These are phyloP conservation scores for Perizoma flavofasciatum DNA, from an alignment of 2,888 invertebrate genomes.

Conservation along the genomic window DNA sequence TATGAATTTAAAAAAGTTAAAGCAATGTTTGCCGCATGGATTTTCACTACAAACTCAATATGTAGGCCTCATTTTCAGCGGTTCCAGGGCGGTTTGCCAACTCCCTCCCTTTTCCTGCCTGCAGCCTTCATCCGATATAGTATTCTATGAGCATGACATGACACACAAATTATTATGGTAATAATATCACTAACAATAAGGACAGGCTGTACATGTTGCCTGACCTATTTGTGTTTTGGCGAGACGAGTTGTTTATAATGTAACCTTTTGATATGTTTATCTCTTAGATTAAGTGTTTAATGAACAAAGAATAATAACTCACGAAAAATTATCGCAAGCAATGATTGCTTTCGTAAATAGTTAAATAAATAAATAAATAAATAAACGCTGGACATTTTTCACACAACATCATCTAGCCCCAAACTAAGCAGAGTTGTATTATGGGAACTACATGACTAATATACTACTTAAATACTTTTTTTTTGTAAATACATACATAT, in stretches of 20 bases:
- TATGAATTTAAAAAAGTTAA: too few species aligned
- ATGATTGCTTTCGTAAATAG: background rate
- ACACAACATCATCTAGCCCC: too few species aligned
- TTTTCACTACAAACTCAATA: conserved; percentile 19
- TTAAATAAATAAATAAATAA: too few species aligned
- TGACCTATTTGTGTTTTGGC: conserved; percentile 27
- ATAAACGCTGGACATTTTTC: too few species aligned
- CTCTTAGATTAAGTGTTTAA: background rate
- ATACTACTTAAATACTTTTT: too few species aligned
- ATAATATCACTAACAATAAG: conserved; percentile 38
- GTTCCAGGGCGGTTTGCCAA: conserved; percentile 22
- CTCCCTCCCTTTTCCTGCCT: conserved; percentile 38
- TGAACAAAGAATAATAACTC: conserved; percentile 7
- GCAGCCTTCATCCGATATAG: conserved; percentile 42
- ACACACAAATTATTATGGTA: conserved; percentile 54
- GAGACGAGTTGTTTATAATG: background rate
- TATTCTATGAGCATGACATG: conserved; percentile 45
- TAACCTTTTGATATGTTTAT: background rate
- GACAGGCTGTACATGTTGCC: conserved; percentile 27
- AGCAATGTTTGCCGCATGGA: background rate
- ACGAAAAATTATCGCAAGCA: background rate
- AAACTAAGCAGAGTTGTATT: too few species aligned
- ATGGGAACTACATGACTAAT: too few species aligned
- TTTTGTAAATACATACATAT: too few species aligned
- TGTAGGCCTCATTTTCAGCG: conserved; percentile 20